Percentiles rank a stretch among this genome's conserved stretches.
Evolutionary conservation across 2,888 invertebrate species (phyloP).

Genomic region (Leistus spinibarbis): DNA sequence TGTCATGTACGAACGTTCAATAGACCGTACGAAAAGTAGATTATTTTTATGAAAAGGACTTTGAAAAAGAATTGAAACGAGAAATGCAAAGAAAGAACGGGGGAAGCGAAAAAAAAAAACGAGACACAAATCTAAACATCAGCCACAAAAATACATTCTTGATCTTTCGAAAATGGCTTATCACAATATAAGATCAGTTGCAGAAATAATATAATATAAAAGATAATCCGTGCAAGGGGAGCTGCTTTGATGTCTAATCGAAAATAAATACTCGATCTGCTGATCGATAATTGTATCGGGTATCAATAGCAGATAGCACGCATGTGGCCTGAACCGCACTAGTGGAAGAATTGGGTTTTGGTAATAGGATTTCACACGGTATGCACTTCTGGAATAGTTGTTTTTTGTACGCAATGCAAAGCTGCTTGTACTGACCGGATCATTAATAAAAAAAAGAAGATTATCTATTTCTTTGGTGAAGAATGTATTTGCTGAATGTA

Average conservation of each 20-base stretch:
- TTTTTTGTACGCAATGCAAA: conserved; percentile 13
- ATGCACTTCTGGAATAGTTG: conserved; percentile 11
- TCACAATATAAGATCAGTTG: conserved; percentile 12
- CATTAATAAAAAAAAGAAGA: conserved; percentile 5
- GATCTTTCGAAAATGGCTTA: conserved; percentile 29
- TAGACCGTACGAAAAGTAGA: conserved; percentile 26
- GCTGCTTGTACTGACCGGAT: conserved; percentile 2
- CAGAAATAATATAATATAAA: conserved; percentile 30
- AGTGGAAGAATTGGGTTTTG: no score
- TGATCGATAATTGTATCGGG: conserved; percentile 46
- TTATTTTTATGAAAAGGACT: conserved; percentile 26
- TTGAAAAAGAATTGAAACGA: not conserved
- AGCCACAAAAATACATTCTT: conserved; percentile 9
- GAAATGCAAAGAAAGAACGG: not conserved
- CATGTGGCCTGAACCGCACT: conserved; percentile 35
- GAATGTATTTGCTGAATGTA: not conserved
- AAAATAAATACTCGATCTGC: conserved; percentile 52
- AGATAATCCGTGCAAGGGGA: conserved; percentile 54
- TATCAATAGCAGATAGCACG: conserved; percentile 45
- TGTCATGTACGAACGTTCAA: conserved; percentile 14
- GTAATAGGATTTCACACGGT: conserved; percentile 52
- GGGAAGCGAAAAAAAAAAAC: no score
- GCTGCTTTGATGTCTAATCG: conserved; percentile 56
- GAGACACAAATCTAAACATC: not conserved
- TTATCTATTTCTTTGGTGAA: not conserved